phyloP scores from a whole-genome alignment of 2,113 vertebrate species.

The Nicator chloris region DNA sequence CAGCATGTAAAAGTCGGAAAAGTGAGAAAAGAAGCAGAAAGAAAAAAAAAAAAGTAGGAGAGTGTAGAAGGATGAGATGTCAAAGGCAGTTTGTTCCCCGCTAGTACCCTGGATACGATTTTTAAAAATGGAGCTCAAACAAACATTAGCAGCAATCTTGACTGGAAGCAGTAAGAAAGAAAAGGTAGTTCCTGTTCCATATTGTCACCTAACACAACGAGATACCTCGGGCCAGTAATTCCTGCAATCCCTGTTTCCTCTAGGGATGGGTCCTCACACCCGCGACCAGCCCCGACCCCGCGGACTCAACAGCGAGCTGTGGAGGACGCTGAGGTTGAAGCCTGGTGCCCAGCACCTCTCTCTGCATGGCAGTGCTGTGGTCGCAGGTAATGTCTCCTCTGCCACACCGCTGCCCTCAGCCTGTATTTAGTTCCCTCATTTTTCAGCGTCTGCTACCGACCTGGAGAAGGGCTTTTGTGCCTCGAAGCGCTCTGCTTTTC shows the following conservation, averaged over 20 bases:
- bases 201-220: background rate
- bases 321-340: rapidly evolving
- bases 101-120: background rate
- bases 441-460: rapidly evolving
- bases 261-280: background rate
- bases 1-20: background rate
- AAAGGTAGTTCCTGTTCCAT: background rate
- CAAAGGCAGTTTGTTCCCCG: background rate
- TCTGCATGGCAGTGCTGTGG: rapidly evolving
- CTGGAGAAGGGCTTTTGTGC: background rate
- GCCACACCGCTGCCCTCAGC: rapidly evolving
- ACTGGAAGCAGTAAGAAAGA: background rate
- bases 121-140: background rate
- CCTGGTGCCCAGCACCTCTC: background rate
- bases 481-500: background rate
- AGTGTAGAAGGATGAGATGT: background rate
- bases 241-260: background rate
- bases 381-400: background rate
- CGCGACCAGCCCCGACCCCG: rapidly evolving
- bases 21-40: background rate
- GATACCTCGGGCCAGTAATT: background rate
- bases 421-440: background rate
- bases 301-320: background rate
- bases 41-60: background rate
- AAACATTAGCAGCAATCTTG: background rate